These are phyloP conservation scores for Sebastolobus alascanus DNA, from an alignment of 2,797 vertebrate species.

Conservation along the genomic window DNA sequence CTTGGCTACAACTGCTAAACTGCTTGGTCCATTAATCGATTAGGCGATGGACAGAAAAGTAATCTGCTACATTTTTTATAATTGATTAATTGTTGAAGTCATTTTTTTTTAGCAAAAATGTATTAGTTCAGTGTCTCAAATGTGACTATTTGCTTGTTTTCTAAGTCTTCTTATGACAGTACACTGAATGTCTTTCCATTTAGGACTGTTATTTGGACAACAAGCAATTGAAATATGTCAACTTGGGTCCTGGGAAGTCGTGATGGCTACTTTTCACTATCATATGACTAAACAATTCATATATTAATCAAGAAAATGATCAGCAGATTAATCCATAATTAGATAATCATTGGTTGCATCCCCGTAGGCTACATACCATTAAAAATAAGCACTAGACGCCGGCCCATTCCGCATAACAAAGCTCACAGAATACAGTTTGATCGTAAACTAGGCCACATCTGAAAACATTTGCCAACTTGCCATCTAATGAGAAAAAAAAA, in stretches of 20 bases:
- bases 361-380: background rate
- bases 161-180: background rate
- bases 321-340: background rate
- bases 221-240: background rate
- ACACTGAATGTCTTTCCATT: background rate
- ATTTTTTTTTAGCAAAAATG: too few relatives aligned
- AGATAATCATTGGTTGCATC: conserved; percentile 2
- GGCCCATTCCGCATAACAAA: conserved; percentile 18
- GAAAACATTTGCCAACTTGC: conserved; percentile 50
- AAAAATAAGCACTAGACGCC: background rate
- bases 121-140: background rate
- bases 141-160: background rate
- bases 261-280: background rate
- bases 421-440: conserved; percentile 17
- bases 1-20: too few relatives aligned
- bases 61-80: background rate
- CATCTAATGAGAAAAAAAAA: conserved; percentile 42
- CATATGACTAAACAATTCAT: background rate
- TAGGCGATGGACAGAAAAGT: background rate
- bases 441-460: conserved; percentile 56
- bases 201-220: background rate
- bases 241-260: background rate
- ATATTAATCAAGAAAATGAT: background rate
- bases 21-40: too few relatives aligned
- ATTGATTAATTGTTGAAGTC: background rate